A percentile compares a stretch with the other conserved stretches of the same genome.
phyloP scores from a whole-genome alignment of 1,140 invertebrate species.

The Medauroidea extradentata region DNA sequence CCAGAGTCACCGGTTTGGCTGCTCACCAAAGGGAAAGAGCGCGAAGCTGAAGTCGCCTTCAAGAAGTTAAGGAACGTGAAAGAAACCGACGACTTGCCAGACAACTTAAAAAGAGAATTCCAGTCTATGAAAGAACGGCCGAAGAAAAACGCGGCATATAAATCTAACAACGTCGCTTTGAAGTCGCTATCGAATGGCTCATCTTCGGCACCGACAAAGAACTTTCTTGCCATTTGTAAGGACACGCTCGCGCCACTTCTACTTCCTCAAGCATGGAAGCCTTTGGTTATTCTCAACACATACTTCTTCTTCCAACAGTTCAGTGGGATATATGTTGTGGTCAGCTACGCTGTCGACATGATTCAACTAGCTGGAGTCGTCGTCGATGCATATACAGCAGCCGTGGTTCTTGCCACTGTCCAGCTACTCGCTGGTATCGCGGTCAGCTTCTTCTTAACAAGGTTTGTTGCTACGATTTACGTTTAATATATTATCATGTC shows the following conservation, averaged over 20 bases:
- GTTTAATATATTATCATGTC: too few species aligned
- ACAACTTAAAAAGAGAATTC: too few species aligned
- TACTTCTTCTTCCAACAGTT: slow-evolving; percentile 77
- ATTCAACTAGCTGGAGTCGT: slow-evolving; percentile 51
- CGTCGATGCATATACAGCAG: slow-evolving; percentile 20
- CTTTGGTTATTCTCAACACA: slow-evolving; percentile 58
- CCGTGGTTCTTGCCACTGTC: slow-evolving; percentile 48
- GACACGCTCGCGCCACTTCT: slow-evolving; percentile 6
- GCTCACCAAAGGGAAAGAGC: background rate
- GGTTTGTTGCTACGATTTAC: background rate
- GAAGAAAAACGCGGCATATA: too few species aligned
- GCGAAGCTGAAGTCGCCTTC: background rate
- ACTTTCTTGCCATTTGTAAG: background rate
- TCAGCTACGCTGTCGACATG: slow-evolving; percentile 46
- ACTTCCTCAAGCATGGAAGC: slow-evolving; percentile 52
- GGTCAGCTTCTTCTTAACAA: background rate
- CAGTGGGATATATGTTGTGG: slow-evolving; percentile 45
- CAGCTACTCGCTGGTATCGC: background rate
- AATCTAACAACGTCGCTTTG: too few species aligned
- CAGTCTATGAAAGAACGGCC: too few species aligned
- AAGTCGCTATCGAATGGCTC: too few species aligned
- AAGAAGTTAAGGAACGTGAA: background rate
- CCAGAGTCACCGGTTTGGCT: slow-evolving; percentile 27
- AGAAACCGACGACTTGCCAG: too few species aligned
- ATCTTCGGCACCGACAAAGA: background rate